These are phyloP conservation scores for Columba livia DNA, from an alignment of 2,113 vertebrate genomes.

Conservation along the genomic window DNA sequence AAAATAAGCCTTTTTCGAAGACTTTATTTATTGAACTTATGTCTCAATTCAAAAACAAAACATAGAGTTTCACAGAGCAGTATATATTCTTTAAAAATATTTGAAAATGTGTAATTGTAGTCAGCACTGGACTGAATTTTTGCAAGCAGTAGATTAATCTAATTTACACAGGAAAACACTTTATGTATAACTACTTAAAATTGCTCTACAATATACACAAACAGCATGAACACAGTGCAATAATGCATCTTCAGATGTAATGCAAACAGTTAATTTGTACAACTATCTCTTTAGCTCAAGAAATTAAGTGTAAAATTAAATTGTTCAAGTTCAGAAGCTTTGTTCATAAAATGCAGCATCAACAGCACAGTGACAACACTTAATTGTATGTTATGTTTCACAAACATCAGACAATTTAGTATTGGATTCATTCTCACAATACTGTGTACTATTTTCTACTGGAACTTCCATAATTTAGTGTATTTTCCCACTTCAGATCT, in stretches of 20 bases:
- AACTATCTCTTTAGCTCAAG: neutral
- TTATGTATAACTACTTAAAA: neutral
- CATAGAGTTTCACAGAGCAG: neutral
- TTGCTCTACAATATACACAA: neutral
- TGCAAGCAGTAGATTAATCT: neutral
- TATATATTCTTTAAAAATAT: neutral
- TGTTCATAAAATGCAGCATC: neutral
- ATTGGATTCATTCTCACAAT: neutral
- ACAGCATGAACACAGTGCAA: neutral
- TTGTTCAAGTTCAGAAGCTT: constrained; percentile 13
- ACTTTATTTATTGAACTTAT: neutral
- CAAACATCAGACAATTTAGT: neutral
- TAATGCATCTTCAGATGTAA: neutral
- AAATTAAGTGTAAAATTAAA: constrained; percentile 25
- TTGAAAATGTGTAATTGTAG: neutral
- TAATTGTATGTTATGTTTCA: neutral
- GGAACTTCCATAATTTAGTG: neutral
- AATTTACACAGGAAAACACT: neutral
- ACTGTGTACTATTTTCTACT: neutral
- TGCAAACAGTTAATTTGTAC: neutral
- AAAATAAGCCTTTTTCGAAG: neutral
- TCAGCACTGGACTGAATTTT: neutral
- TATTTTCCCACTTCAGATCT: neutral
- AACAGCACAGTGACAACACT: neutral
- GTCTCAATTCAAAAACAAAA: neutral